Percentiles rank a stretch among this genome's conserved stretches.
Conservation (phyloP, 2,113 vertebrate genomes). For the Catharus minimus region DNA sequence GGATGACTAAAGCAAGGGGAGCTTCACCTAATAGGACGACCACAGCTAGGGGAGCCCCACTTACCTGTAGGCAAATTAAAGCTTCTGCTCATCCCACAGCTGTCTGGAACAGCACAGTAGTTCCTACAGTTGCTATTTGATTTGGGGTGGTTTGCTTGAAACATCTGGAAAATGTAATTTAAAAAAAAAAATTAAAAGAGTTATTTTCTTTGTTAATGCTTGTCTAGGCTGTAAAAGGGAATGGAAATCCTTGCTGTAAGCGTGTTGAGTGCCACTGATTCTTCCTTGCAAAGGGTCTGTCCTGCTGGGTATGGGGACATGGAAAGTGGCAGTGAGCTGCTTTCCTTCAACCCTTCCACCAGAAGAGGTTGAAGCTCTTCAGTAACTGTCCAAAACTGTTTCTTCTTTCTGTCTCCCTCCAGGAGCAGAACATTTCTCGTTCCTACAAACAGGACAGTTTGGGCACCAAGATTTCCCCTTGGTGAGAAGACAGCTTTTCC, state of each 20-base stretch:
- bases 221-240: background rate
- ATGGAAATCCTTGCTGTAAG: background rate
- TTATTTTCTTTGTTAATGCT: background rate
- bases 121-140: background rate
- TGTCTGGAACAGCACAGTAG: rapidly evolving
- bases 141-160: background rate
- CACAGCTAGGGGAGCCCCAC: background rate
- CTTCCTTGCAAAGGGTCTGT: background rate
- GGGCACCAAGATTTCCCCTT: background rate
- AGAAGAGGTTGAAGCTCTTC: background rate
- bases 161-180: background rate
- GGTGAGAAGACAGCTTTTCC: background rate
- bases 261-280: rapidly evolving
- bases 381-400: background rate
- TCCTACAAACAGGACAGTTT: background rate
- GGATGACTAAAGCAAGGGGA: background rate
- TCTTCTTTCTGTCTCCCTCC: background rate
- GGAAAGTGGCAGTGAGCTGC: background rate
- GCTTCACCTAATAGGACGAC: background rate
- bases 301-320: rapidly evolving
- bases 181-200: background rate
- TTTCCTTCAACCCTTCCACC: background rate
- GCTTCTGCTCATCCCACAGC: rapidly evolving
- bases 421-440: background rate
- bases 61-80: background rate